Base-by-base conservation (phyloP, 1,140 invertebrate species). In the Bombus fervidus region DNA sequence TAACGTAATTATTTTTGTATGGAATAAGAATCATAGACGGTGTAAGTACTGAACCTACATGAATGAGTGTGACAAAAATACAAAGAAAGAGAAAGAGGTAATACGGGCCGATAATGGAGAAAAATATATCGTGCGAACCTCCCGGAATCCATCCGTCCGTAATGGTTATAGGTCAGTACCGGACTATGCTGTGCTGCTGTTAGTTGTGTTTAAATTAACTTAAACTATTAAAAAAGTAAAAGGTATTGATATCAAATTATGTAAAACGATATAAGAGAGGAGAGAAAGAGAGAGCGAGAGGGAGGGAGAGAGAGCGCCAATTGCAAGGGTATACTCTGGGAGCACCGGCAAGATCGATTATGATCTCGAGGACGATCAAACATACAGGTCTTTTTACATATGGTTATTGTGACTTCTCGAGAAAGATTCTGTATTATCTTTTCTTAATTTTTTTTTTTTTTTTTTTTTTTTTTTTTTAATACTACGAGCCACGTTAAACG, bases 121-220 rank as follows among this genome's bases (percentile, higher is more conserved):
- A 31, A 87, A 76, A 86, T 86, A 80, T 82, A 85, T 86, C 84
- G 85, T 71, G 83, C 80, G 89, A 90, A 77, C 86, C 90, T 91
- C 72, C 83, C 90, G 90, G 91, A 94, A 92, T 93, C 91, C 91
- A 93, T 95, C 94, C 94, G 94, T 95, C 94, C 94, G 94, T 94
- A 93, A 92, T 95, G 93, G 91, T 95, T 95, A 95, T 95, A 95
- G 94, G 94, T 95, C 94, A 95, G 94, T 95, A 95, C 94, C 91
- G 93, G 94, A 95, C 94, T 95, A 94, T 94, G 92, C 92, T 94
- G 86, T 94, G 93, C 93, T 93, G 93, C 93, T 94, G 94, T 94
- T 95, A 92, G 91, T 94, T 94, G 92, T 84, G 93, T 90, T 94
- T 93, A 92, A 87, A 89, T 91, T 86, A 91, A 91, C 53, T 91